phyloP scores from a whole-genome alignment of 2,113 vertebrate species.

The Pipra filicauda region DNA sequence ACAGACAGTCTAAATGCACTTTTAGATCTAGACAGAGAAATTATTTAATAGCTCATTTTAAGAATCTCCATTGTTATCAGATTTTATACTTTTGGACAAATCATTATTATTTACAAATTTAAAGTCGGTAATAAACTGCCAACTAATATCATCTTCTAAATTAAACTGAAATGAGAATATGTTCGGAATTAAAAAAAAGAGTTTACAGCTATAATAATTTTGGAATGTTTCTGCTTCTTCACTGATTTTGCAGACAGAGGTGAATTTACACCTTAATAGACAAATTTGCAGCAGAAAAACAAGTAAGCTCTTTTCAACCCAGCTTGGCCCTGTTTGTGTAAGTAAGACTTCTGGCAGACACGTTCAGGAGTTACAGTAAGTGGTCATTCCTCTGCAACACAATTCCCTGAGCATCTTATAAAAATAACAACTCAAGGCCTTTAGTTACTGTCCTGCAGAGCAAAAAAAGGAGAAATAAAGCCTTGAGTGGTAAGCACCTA shows the following conservation, averaged over 20 bases:
- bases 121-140: not conserved
- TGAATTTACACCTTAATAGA: not conserved
- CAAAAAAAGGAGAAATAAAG: constrained; percentile 17
- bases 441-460: not conserved
- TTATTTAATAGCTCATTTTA: not conserved
- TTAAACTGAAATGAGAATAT: not conserved
- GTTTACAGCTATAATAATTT: not conserved
- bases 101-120: not conserved
- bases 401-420: not conserved
- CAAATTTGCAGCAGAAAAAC: not conserved
- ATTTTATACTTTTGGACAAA: not conserved
- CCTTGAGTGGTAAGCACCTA: not conserved
- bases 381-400: constrained; percentile 9
- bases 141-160: not conserved
- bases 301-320: not conserved
- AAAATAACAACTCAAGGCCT: not conserved
- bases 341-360: not conserved
- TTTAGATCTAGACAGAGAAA: not conserved
- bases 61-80: not conserved
- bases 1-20: not conserved
- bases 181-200: not conserved
- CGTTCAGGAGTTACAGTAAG: not conserved
- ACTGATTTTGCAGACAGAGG: not conserved
- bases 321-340: not conserved
- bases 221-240: not conserved